Evolutionary conservation across 2,113 vertebrate species (phyloP), one percentile per base, ranked within the genome.

Genomic region (Arizona elegans): DNA sequence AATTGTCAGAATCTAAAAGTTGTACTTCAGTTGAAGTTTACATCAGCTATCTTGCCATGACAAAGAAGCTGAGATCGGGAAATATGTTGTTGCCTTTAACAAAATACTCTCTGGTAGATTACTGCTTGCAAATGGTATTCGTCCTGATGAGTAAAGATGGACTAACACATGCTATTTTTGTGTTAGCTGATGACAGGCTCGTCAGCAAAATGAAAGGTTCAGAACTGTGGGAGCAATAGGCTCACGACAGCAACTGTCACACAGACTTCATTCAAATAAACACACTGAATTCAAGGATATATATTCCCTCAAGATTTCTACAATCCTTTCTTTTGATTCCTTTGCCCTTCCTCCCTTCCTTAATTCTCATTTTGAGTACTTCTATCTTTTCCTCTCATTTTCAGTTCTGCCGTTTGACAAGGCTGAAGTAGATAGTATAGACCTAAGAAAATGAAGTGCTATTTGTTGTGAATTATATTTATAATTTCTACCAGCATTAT

Each of bases 261-360:
- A 0, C 86, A 87, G 90, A 93, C 88, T 96, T 96, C 59, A 21
- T 94, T 95, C 92, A 4, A 10, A 87, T 86, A 90, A 91, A 86
- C 89, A 89, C 86, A 65, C 62, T 47, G 90, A 95, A 95, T 95
- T 96, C 96, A 96, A 96, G 96, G 91, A 92, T 91, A 92, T 86
- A 11, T 92, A 43, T 65, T 95, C 96, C 94, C 93, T 94, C 95
- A 96, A 95, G 95, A 95, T 94, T 95, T 92, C 95, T 96, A 94
- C 54, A 89, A 54, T 89, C 47, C 53, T 92, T 88, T 58, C 50
- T 52, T 92, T 33, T 75, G 52, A 56, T 85, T 95, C 29, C 70
- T 81, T 81, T 8, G 62, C 26, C 91, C 91, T 94, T 89, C 88
- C 92, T 93, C 88, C 87, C 95, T 96, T 94, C 33, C 50, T 92